Evolutionary conservation across 23 tunicate species (phyloP), one percentile per base, ranked within the genome.

Genomic region (Oikopleura dioica): DNA sequence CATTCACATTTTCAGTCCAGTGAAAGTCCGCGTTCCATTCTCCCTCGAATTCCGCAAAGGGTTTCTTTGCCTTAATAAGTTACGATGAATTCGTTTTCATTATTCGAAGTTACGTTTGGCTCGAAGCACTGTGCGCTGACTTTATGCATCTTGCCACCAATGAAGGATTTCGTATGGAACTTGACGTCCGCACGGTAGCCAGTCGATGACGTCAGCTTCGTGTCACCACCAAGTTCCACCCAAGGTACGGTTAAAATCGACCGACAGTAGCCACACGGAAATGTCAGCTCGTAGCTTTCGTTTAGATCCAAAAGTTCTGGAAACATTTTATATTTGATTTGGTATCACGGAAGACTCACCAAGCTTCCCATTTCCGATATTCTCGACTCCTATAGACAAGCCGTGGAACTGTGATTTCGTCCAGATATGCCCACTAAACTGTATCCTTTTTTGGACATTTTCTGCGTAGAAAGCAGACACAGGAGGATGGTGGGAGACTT

Each of bases 401-500:
- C 97, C 97, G 0, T 84, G 87, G 67, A 91, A 91, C 72, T 91
- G 85, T 0, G 97, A 85, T 38, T 91, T 91, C 50, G 97, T 91
- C 92, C 97, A 85, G 33, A 91, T 91, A 37, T 89, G 96, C 0
- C 94, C 96, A 63, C 82, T 89, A 59, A 91, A 91, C 69, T 86
- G 94, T 21, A 85, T 80, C 38, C 77, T 78, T 31, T 79, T 77
- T 69, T 80, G 82, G 30, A 79, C 75, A 81, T 85, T 89, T 77
- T 91, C 97, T 24, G 97, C 84, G 82, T 91, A 91, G 59, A 91
- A 91, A 1, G 89, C 97, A 1, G 97, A 91, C 24, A 91, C 77
- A 0, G 97, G 97, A 12, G 97, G 97, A 51, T 91, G 97, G 36
- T 91, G 97, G 35, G 97, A 91, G 31, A 91, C 97, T 38, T 91